Conservation (phyloP, 2,888 invertebrate species). For the Drosophila histrio region DNA sequence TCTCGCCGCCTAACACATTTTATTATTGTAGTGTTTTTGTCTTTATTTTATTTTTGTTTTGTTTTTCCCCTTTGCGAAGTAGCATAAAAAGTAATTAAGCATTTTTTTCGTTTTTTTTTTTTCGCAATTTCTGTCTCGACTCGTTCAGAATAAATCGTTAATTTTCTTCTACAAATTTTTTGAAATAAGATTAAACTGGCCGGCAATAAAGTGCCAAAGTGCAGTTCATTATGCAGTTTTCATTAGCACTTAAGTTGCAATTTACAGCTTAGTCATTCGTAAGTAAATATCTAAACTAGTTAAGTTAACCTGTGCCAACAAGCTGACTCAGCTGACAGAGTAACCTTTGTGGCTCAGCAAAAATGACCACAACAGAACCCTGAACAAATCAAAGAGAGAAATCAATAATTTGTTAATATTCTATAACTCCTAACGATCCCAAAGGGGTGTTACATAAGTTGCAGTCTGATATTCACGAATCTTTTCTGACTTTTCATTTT, state of each 20-base stretch:
- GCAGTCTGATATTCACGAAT: neutral
- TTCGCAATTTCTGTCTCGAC: conserved; percentile 49
- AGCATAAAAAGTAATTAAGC: conserved; percentile 57
- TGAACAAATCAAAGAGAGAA: conserved; percentile 22
- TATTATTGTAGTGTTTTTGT: conserved; percentile 6
- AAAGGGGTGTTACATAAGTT: neutral
- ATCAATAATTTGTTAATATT: conserved; percentile 16
- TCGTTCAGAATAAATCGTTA: conserved; percentile 31
- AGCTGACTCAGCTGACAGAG: neutral
- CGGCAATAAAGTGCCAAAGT: conserved; percentile 14
- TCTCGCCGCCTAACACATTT: neutral
- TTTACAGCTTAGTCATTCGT: neutral
- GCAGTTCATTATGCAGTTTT: conserved; percentile 22
- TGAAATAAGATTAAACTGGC: conserved; percentile 6
- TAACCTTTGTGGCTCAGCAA: conserved; percentile 27
- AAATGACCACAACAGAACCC: conserved; percentile 36
- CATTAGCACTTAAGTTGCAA: conserved; percentile 4
- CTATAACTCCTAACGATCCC: conserved; percentile 10
- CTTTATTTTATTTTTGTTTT: conserved; percentile 16
- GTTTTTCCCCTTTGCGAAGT: conserved; percentile 38
- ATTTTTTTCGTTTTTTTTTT: conserved; percentile 10
- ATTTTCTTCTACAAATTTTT: neutral
- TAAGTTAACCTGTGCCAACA: conserved; percentile 12
- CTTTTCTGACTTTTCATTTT: conserved; percentile 1
- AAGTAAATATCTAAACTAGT: neutral